Percentiles rank a stretch among this genome's conserved stretches.
Conservation (phyloP, 2,888 invertebrate species). For the Drosophila mercatorum region DNA sequence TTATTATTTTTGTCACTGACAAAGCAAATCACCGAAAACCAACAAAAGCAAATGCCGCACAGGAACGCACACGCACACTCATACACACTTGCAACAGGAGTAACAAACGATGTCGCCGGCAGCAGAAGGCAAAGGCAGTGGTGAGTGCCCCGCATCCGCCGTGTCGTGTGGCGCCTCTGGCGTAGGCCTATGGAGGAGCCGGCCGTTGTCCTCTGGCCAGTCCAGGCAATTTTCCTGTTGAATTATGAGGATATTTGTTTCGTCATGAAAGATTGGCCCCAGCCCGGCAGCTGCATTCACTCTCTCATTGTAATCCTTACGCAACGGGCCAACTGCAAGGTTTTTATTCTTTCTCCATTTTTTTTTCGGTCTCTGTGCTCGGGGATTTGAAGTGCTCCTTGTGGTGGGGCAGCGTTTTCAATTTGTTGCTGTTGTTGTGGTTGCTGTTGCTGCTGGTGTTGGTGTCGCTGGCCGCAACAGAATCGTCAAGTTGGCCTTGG, state of each 20-base stretch:
- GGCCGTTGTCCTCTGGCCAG: conserved; percentile 21
- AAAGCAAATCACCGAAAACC: conserved; percentile 81
- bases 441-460: conserved; percentile 36
- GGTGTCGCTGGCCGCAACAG: conserved; percentile 54
- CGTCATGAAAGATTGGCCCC: conserved; percentile 82
- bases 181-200: conserved; percentile 37
- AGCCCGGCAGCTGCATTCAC: conserved; percentile 46
- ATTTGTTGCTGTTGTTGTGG: conserved; percentile 12
- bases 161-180: conserved; percentile 24
- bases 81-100: conserved; percentile 35
- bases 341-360: conserved; percentile 30
- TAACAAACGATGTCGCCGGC: conserved; percentile 61
- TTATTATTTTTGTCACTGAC: conserved; percentile 80
- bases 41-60: conserved; percentile 61
- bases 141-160: conserved; percentile 6
- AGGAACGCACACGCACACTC: conserved; percentile 15
- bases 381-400: conserved; percentile 43
- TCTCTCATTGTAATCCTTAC: conserved; percentile 60
- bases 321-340: conserved; percentile 57
- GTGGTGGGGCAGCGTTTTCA: conserved; percentile 28
- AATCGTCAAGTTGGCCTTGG: conserved; percentile 79
- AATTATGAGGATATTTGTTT: conserved; percentile 82
- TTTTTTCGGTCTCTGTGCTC: conserved; percentile 18
- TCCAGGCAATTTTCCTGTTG: conserved; percentile 78
- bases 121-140: conserved; percentile 39